Evolutionary conservation across 2,888 invertebrate genomes (phyloP), one percentile per base, ranked within the genome.

Genomic region (Euproctis similis): DNA sequence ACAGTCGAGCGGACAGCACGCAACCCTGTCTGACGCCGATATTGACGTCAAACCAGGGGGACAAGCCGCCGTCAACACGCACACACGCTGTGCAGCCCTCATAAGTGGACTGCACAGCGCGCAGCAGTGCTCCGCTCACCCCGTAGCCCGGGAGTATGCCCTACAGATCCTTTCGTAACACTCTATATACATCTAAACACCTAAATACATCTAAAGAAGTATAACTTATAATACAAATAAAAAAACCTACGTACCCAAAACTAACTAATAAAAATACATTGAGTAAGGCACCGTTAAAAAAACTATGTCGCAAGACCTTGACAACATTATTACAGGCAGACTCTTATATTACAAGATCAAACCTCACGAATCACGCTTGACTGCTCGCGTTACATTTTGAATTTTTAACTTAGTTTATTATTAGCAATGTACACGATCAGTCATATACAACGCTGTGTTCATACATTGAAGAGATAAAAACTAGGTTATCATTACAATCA

Each of bases 311-410:
- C 37, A 57, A 62, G 49, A 38, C 59, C 60, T 59, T 57, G 57
- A 48, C 51, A 56, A 58, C 54, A 54, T 57, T 50, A 52, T 37
- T 47, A 44, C 36, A 40, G 34, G 33, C 32, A 24, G 34, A 34
- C 37, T 42, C 44, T 44, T 46, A n/a, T n/a, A 41, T 53, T 52
- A 55, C 46, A 47, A 58, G 51, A 59, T 50, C 46, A 42, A 29
- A 33, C 42, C 53, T 60, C 53, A 63, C n/a, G n/a, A n/a, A n/a
- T n/a, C n/a, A n/a, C 50, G 65, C 62, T 59, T 49, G 55, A 58
- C 34, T 58, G 65, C 50, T 34, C 53, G 26, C 35, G 33, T 41
- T 29, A 46, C 41, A 51, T 52, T 59, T 59, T 59, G 43, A 51
- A 52, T 59, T 59, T 59, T 49, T 40, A 42, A 43, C 43, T 59